Percentiles rank a stretch among this genome's conserved stretches.
Conservation (phyloP, 1,140 invertebrate species). For the Whitmania pigra region DNA sequence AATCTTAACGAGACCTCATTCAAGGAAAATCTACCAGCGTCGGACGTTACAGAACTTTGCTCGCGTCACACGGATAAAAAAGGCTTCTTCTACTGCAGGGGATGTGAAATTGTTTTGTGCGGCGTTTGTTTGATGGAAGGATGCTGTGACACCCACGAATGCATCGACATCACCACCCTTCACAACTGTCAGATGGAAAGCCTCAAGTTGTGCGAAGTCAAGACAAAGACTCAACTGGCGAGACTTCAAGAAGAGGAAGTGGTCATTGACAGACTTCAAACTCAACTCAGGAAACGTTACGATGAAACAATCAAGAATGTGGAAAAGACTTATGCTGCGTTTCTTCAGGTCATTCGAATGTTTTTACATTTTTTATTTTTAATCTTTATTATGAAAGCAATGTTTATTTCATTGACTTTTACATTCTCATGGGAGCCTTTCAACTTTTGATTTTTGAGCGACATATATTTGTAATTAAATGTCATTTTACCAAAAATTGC, state of each 20-base stretch:
- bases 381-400: too few species aligned
- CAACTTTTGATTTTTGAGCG: not conserved
- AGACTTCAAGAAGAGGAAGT: not conserved
- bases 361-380: not conserved
- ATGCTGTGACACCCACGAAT: not conserved
- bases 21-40: too few species aligned
- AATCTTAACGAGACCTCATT: too few species aligned
- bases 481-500: not conserved
- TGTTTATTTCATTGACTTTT: not conserved
- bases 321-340: not conserved
- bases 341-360: not conserved
- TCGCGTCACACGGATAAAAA: not conserved
- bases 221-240: not conserved
- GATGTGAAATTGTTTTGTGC: not conserved
- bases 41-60: slow-evolving; percentile 1
- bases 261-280: not conserved
- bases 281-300: not conserved
- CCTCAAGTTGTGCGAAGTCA: not conserved
- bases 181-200: not conserved
- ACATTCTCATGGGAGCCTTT: not conserved
- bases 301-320: not conserved
- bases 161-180: not conserved
- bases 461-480: not conserved
- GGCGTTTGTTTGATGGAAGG: not conserved
- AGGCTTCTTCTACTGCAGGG: not conserved